A percentile compares a stretch with the other conserved stretches of the same genome.
These are phyloP conservation scores for Lerema accius DNA, from an alignment of 1,140 invertebrate genomes.

Conservation along the genomic window DNA sequence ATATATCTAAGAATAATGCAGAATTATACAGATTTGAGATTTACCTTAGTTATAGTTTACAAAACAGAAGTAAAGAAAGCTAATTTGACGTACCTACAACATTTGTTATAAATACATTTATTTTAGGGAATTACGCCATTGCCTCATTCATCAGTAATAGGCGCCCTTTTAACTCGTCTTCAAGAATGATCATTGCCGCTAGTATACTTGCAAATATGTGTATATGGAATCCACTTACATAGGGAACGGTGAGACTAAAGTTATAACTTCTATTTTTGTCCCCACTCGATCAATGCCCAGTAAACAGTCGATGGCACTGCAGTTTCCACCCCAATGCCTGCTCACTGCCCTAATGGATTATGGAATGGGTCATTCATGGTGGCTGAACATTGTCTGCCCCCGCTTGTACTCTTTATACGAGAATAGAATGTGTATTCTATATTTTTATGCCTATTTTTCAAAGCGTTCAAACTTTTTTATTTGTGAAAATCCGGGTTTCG, in stretches of 20 bases:
- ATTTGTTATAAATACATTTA: no score
- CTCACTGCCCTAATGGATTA: constrained; percentile 24
- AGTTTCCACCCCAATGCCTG: constrained; percentile 17
- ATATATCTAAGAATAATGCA: no score
- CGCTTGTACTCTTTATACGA: constrained; percentile 14
- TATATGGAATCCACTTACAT: background rate
- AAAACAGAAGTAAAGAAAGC: no score
- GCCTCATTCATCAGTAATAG: no score
- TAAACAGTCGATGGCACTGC: constrained; percentile 7
- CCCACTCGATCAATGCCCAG: background rate
- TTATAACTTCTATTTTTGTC: background rate
- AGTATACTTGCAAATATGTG: no score
- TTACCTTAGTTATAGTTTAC: no score
- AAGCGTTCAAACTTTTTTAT: background rate
- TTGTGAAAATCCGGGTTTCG: background rate
- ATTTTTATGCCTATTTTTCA: constrained; percentile 7
- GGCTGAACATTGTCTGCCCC: constrained; percentile 19
- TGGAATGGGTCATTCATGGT: constrained; percentile 17
- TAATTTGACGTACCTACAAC: no score
- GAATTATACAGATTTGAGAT: no score
- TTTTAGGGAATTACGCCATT: no score
- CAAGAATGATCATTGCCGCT: no score
- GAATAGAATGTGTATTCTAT: constrained; percentile 12
- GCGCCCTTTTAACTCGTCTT: no score
- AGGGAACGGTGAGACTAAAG: background rate